Evolutionary conservation across 2,888 invertebrate genomes (phyloP).

Genomic region (Caprella mutica): DNA sequence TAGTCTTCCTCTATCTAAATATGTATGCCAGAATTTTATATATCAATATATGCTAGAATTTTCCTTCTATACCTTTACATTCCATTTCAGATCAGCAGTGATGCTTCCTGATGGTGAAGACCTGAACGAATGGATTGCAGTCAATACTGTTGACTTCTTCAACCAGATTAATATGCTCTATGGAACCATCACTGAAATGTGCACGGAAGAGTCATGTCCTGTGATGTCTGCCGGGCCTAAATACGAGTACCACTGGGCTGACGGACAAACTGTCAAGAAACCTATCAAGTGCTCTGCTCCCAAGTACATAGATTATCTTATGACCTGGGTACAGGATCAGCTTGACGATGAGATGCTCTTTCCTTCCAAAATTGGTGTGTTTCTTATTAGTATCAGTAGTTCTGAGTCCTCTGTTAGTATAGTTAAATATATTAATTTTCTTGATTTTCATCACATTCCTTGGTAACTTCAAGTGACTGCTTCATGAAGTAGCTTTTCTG

Average conservation of each 20-base stretch:
- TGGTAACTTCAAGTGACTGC: no score
- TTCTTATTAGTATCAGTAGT: background rate
- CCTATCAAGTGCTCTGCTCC: constrained; percentile 98
- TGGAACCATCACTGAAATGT: constrained; percentile 99
- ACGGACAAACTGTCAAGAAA: constrained; percentile 93
- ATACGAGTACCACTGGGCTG: constrained; percentile 99
- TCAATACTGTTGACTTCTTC: constrained; percentile 99
- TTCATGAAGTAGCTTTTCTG: no score
- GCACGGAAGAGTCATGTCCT: constrained; percentile 90
- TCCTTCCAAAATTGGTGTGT: constrained; percentile 84
- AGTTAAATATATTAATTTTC: background rate
- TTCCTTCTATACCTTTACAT: no score
- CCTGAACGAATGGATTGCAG: constrained; percentile 99
- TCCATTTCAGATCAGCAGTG: constrained; percentile 58
- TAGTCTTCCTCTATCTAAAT: no score
- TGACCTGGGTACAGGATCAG: constrained; percentile 99
- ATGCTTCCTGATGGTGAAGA: constrained; percentile 97
- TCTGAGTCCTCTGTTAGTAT: no score
- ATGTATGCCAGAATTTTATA: no score
- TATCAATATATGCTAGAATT: no score
- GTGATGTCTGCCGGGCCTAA: constrained; percentile 99
- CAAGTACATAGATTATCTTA: constrained; percentile 96
- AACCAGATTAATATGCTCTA: constrained; percentile 99
- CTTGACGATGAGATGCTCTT: constrained; percentile 96
- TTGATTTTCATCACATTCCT: background rate